Conservation (phyloP, 2,888 invertebrate species). For the Drosophila nigricruria region DNA sequence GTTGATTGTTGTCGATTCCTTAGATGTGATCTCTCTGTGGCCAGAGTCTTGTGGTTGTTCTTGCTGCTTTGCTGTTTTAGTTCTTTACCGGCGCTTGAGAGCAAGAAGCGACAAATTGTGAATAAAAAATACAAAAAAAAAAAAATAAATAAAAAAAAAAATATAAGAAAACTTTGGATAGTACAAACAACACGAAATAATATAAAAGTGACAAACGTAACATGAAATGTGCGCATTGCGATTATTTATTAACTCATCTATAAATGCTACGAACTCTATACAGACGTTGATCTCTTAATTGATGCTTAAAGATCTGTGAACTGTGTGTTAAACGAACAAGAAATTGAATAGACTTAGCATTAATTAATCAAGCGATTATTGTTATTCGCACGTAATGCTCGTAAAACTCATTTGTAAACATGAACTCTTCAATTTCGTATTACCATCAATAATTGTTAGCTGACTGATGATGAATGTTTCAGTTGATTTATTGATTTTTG, state of each 20-base stretch:
- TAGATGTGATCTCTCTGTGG: constrained; percentile 42
- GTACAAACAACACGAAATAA: constrained; percentile 1
- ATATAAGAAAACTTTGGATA: constrained; percentile 3
- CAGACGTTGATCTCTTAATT: constrained; percentile 45
- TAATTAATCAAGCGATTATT: constrained; percentile 38
- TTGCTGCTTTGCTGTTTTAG: constrained; percentile 62
- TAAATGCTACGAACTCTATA: not conserved
- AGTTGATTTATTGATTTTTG: not conserved
- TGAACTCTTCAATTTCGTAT: no score
- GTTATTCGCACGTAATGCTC: not conserved
- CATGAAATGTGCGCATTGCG: constrained; percentile 68
- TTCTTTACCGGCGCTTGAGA: constrained; percentile 71
- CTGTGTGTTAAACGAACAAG: constrained; percentile 24
- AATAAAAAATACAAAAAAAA: constrained; percentile 17
- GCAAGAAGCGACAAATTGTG: constrained; percentile 35
- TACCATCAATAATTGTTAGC: not conserved
- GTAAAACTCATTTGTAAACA: constrained; percentile 2
- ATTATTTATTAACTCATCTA: constrained; percentile 30
- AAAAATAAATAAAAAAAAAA: constrained; percentile 9
- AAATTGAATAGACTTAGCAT: constrained; percentile 18
- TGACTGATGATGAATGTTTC: not conserved
- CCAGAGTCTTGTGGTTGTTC: constrained; percentile 68
- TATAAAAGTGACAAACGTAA: constrained; percentile 45
- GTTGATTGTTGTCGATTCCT: constrained; percentile 27
- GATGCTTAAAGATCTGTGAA: constrained; percentile 33